Evolutionary conservation across 30 jellyfish, hydroid and myxozoan species (phyloP).

Genomic region (Pelagia noctiluca): DNA sequence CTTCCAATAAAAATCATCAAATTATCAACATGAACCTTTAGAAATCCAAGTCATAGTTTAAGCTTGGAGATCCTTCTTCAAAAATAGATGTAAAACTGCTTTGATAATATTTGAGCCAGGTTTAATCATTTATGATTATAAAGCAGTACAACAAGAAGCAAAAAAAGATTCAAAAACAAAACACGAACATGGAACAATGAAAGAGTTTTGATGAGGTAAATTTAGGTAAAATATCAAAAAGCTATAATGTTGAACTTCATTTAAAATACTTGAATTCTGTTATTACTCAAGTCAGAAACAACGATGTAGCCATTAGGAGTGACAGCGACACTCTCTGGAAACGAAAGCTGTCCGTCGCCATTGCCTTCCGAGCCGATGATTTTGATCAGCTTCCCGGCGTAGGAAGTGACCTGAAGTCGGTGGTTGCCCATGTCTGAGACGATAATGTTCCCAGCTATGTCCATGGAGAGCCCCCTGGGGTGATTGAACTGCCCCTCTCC

Average conservation of each 20-base stretch:
- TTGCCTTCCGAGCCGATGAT: slow-evolving; percentile 96
- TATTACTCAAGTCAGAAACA: slow-evolving; percentile 93
- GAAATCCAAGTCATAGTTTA: too few relatives aligned
- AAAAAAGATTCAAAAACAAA: too few relatives aligned
- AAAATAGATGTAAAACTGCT: too few relatives aligned
- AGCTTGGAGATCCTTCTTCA: too few relatives aligned
- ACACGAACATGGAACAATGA: too few relatives aligned
- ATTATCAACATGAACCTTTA: too few relatives aligned
- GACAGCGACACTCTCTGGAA: slow-evolving; percentile 98
- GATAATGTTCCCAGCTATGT: slow-evolving; percentile 91
- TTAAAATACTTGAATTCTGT: slow-evolving; percentile 93
- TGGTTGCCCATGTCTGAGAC: slow-evolving; percentile 98
- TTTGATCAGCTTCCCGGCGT: slow-evolving; percentile 86
- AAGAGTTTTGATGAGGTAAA: too few relatives aligned
- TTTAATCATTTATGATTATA: too few relatives aligned
- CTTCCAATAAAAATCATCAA: too few relatives aligned
- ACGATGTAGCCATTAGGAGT: slow-evolving; percentile 95
- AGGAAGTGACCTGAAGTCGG: slow-evolving; percentile 84
- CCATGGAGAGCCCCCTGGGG: slow-evolving; percentile 99
- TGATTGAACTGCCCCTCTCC: slow-evolving; percentile 95
- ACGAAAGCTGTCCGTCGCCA: slow-evolving; percentile 95
- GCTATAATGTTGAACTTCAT: not conserved
- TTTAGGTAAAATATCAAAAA: too few relatives aligned
- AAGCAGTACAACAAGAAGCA: too few relatives aligned
- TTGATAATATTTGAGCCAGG: too few relatives aligned